These are phyloP conservation scores for Tachyglossus aculeatus DNA, from an alignment of 2,797 vertebrate genomes.

Conservation along the genomic window DNA sequence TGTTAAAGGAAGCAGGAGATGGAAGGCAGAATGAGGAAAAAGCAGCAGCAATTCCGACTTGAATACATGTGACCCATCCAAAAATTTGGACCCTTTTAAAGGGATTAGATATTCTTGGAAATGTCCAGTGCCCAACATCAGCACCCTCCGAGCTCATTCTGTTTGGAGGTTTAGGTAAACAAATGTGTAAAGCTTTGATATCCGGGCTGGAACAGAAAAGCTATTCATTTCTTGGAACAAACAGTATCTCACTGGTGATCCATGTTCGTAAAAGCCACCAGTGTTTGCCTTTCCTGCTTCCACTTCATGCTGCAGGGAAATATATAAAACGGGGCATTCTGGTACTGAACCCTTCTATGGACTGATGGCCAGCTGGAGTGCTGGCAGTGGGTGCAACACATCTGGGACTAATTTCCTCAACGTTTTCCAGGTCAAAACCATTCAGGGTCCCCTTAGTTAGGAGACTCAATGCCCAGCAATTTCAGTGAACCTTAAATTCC, in stretches of 20 bases:
- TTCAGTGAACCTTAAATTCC: slow-evolving; percentile 27
- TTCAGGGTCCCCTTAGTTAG: not conserved
- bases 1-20: not conserved
- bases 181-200: slow-evolving; percentile 4
- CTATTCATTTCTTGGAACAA: not conserved
- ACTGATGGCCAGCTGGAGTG: slow-evolving; percentile 19
- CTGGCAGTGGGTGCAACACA: slow-evolving; percentile 34
- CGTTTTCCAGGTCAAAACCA: slow-evolving; percentile 39
- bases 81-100: too few relatives aligned
- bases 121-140: not conserved
- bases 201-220: not conserved
- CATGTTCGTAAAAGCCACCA: not conserved
- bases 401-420: slow-evolving; percentile 59
- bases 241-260: not conserved
- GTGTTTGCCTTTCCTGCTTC: not conserved
- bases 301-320: not conserved
- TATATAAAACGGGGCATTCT: not conserved
- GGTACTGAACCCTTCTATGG: slow-evolving; percentile 10
- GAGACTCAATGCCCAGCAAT: slow-evolving; percentile 24
- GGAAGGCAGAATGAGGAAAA: not conserved
- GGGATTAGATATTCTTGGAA: not conserved
- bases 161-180: slow-evolving; percentile 12
- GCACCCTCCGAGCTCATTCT: not conserved
- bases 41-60: not conserved
- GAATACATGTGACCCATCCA: too few relatives aligned